Evolutionary conservation across 2,888 invertebrate species (phyloP).

Genomic region (Scaptomyza reducta): DNA sequence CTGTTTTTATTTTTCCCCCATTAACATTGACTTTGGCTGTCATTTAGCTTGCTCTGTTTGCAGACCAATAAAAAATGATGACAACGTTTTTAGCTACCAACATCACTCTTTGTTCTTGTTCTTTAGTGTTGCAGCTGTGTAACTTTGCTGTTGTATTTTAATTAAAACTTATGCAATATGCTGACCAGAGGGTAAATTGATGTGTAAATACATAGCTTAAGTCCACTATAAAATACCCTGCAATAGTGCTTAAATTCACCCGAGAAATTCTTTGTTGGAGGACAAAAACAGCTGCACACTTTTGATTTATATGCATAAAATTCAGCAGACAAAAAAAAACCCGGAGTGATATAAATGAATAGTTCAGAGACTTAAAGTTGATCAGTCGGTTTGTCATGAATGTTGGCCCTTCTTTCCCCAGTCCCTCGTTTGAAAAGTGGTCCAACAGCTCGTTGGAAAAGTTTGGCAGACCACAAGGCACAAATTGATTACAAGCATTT

Average conservation of each 20-base stretch:
- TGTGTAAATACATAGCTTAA: neutral
- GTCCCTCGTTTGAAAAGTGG: constrained; percentile 12
- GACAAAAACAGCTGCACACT: neutral
- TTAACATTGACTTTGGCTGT: constrained; percentile 61
- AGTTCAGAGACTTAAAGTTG: constrained; percentile 27
- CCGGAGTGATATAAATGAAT: constrained; percentile 25
- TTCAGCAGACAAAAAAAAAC: constrained; percentile 17
- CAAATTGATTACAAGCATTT: constrained; percentile 75
- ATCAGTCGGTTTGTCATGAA: constrained; percentile 43
- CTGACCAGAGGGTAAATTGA: constrained; percentile 18
- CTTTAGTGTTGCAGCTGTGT: constrained; percentile 14
- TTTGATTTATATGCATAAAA: no score
- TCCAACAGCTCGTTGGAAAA: constrained; percentile 19
- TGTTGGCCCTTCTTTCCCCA: constrained; percentile 6
- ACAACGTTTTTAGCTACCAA: constrained; percentile 27
- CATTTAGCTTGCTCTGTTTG: constrained; percentile 51
- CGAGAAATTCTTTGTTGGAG: neutral
- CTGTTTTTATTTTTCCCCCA: constrained; percentile 23
- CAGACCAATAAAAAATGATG: constrained; percentile 37
- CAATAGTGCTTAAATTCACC: neutral
- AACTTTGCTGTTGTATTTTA: constrained; percentile 70
- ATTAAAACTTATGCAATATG: constrained; percentile 82
- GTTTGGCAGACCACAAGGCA: constrained; percentile 67
- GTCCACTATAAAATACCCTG: constrained; percentile 19
- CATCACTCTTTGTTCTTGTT: constrained; percentile 23